Conservation (phyloP, 2,888 invertebrate genomes). For the Lithophane semibrunnea region DNA sequence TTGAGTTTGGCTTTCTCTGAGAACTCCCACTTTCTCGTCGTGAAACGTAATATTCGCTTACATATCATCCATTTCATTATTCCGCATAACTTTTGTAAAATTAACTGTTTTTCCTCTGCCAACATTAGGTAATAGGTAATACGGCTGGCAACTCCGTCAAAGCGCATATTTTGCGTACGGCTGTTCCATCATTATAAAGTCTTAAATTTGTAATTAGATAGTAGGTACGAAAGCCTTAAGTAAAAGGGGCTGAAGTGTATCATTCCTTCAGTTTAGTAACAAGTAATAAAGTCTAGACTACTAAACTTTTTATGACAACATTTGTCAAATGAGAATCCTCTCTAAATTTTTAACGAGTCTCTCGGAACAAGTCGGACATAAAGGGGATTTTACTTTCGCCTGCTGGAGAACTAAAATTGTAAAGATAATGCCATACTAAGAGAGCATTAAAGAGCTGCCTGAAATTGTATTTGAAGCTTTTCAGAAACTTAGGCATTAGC, state of each 20-base stretch:
- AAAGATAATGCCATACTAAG: constrained; percentile 64
- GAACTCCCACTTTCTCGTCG: constrained; percentile 9
- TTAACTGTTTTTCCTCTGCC: constrained; percentile 13
- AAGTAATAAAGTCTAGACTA: constrained; percentile 63
- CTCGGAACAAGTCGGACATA: constrained; percentile 52
- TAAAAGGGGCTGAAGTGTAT: constrained; percentile 40
- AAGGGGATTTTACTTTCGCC: constrained; percentile 55
- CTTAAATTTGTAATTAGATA: constrained; percentile 25
- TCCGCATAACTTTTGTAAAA: constrained; percentile 8
- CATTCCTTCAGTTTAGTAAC: constrained; percentile 52
- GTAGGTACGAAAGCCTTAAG: constrained; percentile 2
- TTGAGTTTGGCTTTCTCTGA: constrained; percentile 25
- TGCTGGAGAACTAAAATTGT: constrained; percentile 51
- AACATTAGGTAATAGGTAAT: background rate
- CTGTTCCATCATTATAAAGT: background rate
- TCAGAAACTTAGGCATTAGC: constrained; percentile 85
- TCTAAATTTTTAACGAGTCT: constrained; percentile 62
- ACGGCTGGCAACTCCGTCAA: background rate
- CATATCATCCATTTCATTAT: constrained; percentile 13
- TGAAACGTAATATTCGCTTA: constrained; percentile 30
- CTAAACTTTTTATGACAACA: constrained; percentile 61
- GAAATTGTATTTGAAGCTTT: constrained; percentile 85
- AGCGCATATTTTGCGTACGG: background rate
- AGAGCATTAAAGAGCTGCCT: constrained; percentile 63
- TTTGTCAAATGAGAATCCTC: constrained; percentile 63